Base-by-base conservation (phyloP, 2,888 invertebrate species). In the Polydrusus cervinus region DNA sequence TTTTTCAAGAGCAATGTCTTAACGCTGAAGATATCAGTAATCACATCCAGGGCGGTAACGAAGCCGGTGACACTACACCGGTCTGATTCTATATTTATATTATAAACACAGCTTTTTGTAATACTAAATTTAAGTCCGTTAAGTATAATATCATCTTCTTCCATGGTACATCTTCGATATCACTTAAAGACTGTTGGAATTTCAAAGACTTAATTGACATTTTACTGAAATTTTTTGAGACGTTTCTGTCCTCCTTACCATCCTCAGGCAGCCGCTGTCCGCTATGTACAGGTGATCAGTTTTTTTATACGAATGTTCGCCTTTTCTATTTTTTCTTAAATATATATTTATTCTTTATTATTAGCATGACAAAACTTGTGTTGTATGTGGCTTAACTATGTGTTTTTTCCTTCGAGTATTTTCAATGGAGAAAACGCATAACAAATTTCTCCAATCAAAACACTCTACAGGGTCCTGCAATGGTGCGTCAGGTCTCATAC, bases 1-100 rank as follows among this genome's bases (percentile, higher is more conserved):
- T 75, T 61, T 75, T 71, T 43, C 70, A 75, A 75, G 71, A 71
- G 49, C 49, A 70, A 7, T 70, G 70, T 25, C 14, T 64, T 11
- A 20, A 13, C 1, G 34, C 8, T 8, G 34, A 34, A 16, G 43
- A 43, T n/a, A 13, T 16, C 14, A 11, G 20, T n/a, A 40, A 11
- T 38, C 38, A 11, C 16, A 11, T 9, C 11, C 8, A 38, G 10
- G 57, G 18, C 40, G 57, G 57, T 60, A 60, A 60, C 30, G 57
- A 60, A 16, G 11, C 16, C 11, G 13, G 57, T 11, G 57, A 60
- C 57, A 55, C 34, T 14, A 3, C 55, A 8, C 3, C 34, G 14
- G 55, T 34, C 34, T 34, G 34, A 34, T 34, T 34, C 34, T 60
- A 38, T 38, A 34, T 60, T 38, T 38, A 18, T 18, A 38, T 60